Evolutionary conservation across 2,113 vertebrate species (phyloP).

Genomic region (Oenanthe oenanthe): DNA sequence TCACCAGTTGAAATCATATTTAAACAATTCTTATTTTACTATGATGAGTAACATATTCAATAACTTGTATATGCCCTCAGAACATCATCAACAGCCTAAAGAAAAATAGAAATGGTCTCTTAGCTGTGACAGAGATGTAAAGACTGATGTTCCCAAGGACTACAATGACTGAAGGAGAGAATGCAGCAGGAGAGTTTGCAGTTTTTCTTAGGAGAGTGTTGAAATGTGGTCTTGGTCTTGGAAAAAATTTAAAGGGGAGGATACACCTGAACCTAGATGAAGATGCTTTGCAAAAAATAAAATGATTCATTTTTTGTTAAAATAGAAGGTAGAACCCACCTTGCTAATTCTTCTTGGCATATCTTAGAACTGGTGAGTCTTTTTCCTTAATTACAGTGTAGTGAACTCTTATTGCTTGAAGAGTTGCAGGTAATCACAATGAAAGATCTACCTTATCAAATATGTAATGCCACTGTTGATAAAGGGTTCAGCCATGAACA

Average conservation of each 20-base stretch:
- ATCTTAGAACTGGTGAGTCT: not conserved
- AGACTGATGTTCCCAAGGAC: not conserved
- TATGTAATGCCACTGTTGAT: not conserved
- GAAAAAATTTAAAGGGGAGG: not conserved
- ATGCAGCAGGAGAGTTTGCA: not conserved
- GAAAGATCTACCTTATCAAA: not conserved
- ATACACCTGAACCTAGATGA: not conserved
- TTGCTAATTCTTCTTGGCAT: not conserved
- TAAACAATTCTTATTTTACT: not conserved
- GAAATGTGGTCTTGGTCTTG: too few species aligned
- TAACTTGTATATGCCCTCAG: not conserved
- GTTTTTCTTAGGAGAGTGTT: not conserved
- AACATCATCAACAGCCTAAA: not conserved
- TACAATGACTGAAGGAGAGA: not conserved
- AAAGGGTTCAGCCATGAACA: too few species aligned
- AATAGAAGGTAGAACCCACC: not conserved
- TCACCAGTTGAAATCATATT: not conserved
- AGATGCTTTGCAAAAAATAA: not conserved
- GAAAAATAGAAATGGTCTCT: not conserved
- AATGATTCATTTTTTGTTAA: not conserved
- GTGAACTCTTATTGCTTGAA: not conserved
- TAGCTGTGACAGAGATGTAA: not conserved
- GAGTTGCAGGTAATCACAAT: not conserved
- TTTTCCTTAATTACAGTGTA: not conserved
- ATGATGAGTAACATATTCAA: fast-evolving